Conservation (phyloP, 1,140 invertebrate genomes). For the Calycopis cecrops region DNA sequence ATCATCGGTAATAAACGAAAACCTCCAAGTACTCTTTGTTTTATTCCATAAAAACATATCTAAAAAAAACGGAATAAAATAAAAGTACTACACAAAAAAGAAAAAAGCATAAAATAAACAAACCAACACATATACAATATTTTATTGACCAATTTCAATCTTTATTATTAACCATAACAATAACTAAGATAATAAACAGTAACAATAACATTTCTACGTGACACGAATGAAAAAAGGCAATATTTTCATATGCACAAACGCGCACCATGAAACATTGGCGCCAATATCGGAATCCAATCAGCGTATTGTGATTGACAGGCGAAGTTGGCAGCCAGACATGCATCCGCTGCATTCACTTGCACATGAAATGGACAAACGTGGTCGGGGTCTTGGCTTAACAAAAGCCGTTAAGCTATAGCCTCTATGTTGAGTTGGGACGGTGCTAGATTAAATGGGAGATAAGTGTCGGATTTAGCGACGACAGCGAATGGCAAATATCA, state of each 20-base stretch:
- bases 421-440: background rate
- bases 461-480: too few species aligned
- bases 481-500: too few species aligned
- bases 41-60: too few species aligned
- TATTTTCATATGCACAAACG: slow-evolving; percentile 18
- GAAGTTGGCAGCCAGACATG: slow-evolving; percentile 34
- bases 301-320: slow-evolving; percentile 59
- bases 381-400: slow-evolving; percentile 35
- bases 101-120: too few species aligned
- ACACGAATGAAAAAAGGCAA: slow-evolving; percentile 25
- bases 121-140: too few species aligned
- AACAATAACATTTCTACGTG: slow-evolving; percentile 18
- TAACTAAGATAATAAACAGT: slow-evolving; percentile 29
- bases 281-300: slow-evolving; percentile 69
- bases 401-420: slow-evolving; percentile 30
- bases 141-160: too few species aligned
- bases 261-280: slow-evolving; percentile 35
- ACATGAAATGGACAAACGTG: slow-evolving; percentile 30
- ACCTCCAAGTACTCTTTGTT: too few species aligned
- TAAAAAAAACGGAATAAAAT: too few species aligned
- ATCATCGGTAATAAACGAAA: too few species aligned
- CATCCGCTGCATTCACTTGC: slow-evolving; percentile 34
- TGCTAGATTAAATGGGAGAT: slow-evolving; percentile 3
- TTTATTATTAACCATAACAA: slow-evolving; percentile 18
- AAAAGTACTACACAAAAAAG: too few species aligned